These are phyloP conservation scores for Musca vetustissima DNA, from an alignment of 1,140 invertebrate genomes.

Conservation along the genomic window DNA sequence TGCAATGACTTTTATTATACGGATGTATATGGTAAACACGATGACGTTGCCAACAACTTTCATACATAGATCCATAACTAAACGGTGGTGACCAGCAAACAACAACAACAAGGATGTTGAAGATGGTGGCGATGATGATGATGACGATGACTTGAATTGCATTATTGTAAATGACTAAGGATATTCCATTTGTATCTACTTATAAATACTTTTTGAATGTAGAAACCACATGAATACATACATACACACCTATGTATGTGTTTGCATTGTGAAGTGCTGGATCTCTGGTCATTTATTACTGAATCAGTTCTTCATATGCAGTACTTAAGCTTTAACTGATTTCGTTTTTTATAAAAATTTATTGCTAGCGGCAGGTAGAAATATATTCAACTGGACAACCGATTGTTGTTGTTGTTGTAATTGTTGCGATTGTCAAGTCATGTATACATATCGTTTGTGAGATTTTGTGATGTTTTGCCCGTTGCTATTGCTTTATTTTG, in stretches of 20 bases:
- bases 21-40: no score
- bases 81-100: background rate
- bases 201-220: background rate
- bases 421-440: no score
- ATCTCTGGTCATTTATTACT: no score
- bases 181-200: constrained; percentile 17
- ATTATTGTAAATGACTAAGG: constrained; percentile 20
- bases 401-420: no score
- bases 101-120: no score
- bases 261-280: background rate
- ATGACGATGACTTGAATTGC: constrained; percentile 23
- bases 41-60: no score
- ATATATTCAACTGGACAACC: no score
- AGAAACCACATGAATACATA: background rate
- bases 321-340: constrained; percentile 11
- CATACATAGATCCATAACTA: background rate
- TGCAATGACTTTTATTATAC: no score
- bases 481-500: no score
- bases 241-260: background rate
- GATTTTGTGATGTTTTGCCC: no score
- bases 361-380: constrained; percentile 13
- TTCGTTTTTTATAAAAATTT: constrained; percentile 13
- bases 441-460: no score
- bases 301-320: background rate
- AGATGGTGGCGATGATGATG: constrained; percentile 1